phyloP scores from a whole-genome alignment of 2,113 vertebrate species.

The Phyllostomus discolor region DNA sequence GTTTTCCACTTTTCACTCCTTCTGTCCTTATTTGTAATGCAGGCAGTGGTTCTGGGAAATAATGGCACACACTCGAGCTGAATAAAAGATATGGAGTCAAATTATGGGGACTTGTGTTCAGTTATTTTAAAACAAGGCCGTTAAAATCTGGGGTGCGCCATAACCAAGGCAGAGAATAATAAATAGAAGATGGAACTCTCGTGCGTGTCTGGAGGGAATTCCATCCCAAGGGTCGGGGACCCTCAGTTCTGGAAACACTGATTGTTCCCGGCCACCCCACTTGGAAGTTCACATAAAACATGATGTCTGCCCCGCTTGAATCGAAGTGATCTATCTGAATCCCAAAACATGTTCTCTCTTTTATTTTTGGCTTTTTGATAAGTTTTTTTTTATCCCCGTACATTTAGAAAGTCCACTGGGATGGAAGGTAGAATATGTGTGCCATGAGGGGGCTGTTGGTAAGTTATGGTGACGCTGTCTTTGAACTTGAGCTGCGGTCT shows the following conservation, averaged over 20 bases:
- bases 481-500: background rate
- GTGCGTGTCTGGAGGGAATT: background rate
- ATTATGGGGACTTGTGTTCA: background rate
- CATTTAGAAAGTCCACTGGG: background rate
- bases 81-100: background rate
- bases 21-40: background rate
- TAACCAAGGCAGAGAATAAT: background rate
- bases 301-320: background rate
- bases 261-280: background rate
- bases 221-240: background rate
- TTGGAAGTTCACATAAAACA: background rate
- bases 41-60: background rate
- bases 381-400: background rate
- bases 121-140: background rate
- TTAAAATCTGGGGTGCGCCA: background rate
- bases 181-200: background rate
- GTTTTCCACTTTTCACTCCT: background rate
- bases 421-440: background rate
- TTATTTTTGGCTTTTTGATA: background rate
- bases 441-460: background rate
- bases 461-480: background rate
- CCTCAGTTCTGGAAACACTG: background rate
- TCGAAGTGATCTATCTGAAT: background rate
- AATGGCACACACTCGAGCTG: background rate
- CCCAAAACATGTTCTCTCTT: background rate